Percentiles rank a stretch among this genome's conserved stretches.
These are phyloP conservation scores for Folsomia manolachei DNA, from an alignment of 2,888 invertebrate species.

Conservation along the genomic window DNA sequence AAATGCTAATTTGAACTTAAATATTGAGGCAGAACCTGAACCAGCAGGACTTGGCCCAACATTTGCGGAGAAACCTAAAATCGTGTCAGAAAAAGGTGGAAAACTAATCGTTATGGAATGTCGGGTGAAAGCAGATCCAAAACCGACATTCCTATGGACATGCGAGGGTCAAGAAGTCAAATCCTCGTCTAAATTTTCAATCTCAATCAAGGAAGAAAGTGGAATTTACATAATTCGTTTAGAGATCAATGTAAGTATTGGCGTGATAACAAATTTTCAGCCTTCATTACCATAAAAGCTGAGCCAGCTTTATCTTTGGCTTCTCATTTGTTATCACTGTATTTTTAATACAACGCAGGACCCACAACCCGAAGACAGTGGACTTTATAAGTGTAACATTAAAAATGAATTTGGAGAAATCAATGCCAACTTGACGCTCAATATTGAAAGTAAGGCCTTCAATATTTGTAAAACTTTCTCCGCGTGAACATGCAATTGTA, in stretches of 20 bases:
- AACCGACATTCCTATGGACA: constrained; percentile 78
- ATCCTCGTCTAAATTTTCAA: constrained; percentile 77
- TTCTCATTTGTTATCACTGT: neutral
- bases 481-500: too few species aligned
- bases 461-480: too few species aligned
- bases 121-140: constrained; percentile 76
- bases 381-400: constrained; percentile 95
- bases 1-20: constrained; percentile 83
- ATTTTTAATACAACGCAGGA: constrained; percentile 59
- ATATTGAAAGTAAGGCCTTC: constrained; percentile 83
- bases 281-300: too few species aligned
- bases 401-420: constrained; percentile 94
- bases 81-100: constrained; percentile 77
- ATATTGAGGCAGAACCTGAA: constrained; percentile 94
- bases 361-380: constrained; percentile 92
- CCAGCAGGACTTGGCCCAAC: constrained; percentile 91
- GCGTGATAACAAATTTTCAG: too few species aligned
- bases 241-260: constrained; percentile 63
- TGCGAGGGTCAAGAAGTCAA: constrained; percentile 74
- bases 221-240: constrained; percentile 83
- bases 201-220: constrained; percentile 64
- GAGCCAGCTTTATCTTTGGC: neutral
- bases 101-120: constrained; percentile 85
- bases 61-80: constrained; percentile 86
- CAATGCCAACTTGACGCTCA: constrained; percentile 93